Conservation (phyloP, 2,113 vertebrate species). For the Siphamia tubifer region DNA sequence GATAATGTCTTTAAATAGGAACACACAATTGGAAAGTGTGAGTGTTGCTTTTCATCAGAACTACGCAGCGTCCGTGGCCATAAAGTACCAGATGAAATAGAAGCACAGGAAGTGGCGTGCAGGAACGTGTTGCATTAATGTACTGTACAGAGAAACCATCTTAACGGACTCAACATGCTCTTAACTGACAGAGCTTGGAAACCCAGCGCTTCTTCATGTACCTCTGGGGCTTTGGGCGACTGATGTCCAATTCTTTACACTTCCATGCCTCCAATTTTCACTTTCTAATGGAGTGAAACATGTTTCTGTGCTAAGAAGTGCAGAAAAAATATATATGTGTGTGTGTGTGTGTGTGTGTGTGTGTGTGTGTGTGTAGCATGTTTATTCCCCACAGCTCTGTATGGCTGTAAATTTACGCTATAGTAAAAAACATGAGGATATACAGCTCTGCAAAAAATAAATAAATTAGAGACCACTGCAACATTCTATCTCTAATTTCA, state of each 20-base stretch:
- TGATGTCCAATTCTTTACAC: conserved; percentile 71
- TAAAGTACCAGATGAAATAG: background rate
- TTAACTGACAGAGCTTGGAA: conserved; percentile 44
- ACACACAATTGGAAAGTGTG: background rate
- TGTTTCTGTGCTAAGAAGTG: conserved; percentile 45
- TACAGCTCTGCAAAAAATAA: no score
- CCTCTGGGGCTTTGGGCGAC: conserved; percentile 48
- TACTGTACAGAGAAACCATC: conserved; percentile 33
- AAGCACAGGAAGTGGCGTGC: background rate
- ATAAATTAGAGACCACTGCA: no score
- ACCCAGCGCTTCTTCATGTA: conserved; percentile 49
- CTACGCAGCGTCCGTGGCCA: background rate
- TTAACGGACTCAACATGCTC: conserved; percentile 50
- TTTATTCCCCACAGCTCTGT: conserved; percentile 13
- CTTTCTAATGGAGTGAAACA: conserved; percentile 70
- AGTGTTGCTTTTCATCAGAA: conserved; percentile 9
- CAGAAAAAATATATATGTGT: no score
- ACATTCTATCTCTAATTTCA: no score
- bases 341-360: no score
- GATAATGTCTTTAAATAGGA: conserved; percentile 12
- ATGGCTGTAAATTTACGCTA: background rate
- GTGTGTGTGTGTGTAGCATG: no score
- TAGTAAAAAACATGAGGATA: background rate
- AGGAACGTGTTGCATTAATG: conserved; percentile 55
- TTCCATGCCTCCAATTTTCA: conserved; percentile 64